Evolutionary conservation across 2,888 invertebrate genomes (phyloP).

Genomic region (Mechanitis messenoides): DNA sequence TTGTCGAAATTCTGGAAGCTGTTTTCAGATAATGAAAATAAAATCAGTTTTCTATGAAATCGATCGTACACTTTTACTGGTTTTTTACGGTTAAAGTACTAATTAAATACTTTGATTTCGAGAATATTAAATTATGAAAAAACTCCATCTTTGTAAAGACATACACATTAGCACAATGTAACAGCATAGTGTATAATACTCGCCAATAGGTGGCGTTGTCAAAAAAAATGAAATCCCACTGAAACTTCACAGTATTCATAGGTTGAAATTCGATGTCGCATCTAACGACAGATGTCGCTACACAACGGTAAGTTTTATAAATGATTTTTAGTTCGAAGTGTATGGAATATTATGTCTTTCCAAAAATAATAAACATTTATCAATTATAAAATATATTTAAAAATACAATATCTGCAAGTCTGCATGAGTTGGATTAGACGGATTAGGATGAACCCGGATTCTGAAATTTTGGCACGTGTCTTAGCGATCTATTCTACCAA

Average conservation of each 20-base stretch:
- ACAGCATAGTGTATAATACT: not conserved
- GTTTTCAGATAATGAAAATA: no score
- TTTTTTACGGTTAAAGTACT: not conserved
- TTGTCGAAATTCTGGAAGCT: no score
- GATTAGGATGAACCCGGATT: no score
- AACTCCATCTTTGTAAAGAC: not conserved
- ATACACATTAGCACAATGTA: not conserved
- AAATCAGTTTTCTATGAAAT: no score
- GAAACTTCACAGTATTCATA: not conserved
- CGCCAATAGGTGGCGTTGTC: constrained; percentile 14
- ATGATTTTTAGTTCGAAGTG: not conserved
- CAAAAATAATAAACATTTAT: no score
- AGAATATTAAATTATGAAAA: not conserved
- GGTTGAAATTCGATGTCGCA: not conserved
- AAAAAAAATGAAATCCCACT: not conserved
- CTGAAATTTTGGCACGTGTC: no score
- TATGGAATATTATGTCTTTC: not conserved
- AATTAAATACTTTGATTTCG: not conserved
- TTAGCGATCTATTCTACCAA: no score
- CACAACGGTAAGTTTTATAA: no score
- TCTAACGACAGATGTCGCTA: not conserved
- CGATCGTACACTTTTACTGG: not conserved
- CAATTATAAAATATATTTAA: no score
- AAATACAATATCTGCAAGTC: no score
- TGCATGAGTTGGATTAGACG: no score